Base-by-base conservation (phyloP, 2,888 invertebrate genomes). In the Dione vanillae region DNA sequence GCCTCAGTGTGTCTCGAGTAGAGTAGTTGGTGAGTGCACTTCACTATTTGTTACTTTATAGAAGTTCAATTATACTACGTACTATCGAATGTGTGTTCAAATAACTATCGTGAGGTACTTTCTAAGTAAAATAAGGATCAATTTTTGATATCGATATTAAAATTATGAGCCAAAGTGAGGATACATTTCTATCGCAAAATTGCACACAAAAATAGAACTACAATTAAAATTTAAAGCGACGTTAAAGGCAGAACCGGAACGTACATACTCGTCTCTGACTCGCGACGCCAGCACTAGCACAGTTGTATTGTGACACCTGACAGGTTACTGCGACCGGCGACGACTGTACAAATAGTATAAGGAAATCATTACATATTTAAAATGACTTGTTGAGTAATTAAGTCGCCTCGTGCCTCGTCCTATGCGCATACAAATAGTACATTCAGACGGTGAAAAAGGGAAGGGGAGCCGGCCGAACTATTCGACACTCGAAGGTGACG, bases 1-100 rank as follows among this genome's bases (percentile, higher is more conserved):
- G 37, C 56, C 49, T 37, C 11, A 20, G 5, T 40, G 41, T 10
- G 14, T 54, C 14, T 19, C n/a, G n/a, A 20, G n/a, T 47, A n/a
- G n/a, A n/a, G n/a, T 52, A 0, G 69, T 73, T 20, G 69, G 70
- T 75, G 62, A 70, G 76, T 73, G 54, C 14, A 62, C 16, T 73
- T 51, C 14, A 62, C 16, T 1, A 11, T 27, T 62, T 47, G 27
- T 27, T n/a, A 14, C 1, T 16, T 41, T 14, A 7, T 41, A 12
- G 41, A 43, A 20, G 41, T 20, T 11, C 41, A 16, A 41, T 20
- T 59, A 1, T 11, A 43, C 20, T n/a, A n/a, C n/a, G n/a, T 20
- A 14, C 14, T 20, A 12, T 20, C 19, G 41, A 20, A 59, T 43
- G n/a, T 20, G 14, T 12, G 20, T 41, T 59, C 20, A 11, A 40